Base-by-base conservation (phyloP, 2,797 vertebrate genomes). In the Acanthurus leucopareius region DNA sequence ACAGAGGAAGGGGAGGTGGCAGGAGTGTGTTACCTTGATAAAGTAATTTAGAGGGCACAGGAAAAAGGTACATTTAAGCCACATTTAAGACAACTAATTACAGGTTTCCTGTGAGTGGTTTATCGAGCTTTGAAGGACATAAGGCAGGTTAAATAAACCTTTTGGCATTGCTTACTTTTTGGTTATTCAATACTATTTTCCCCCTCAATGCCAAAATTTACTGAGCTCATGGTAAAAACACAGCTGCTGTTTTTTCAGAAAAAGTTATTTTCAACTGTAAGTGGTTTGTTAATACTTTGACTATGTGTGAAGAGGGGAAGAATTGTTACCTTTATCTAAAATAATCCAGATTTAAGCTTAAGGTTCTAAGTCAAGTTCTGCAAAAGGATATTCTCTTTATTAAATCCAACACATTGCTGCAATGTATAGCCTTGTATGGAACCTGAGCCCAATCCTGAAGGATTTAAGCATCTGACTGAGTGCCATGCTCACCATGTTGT, bases 1-100 rank as follows among this genome's bases (percentile, higher is more conserved):
- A 80, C 22, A 44, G 75, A 80, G 59, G 84, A 70, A 71, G 73
- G 73, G 28, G 77, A 49, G 67, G 49, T 35, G 28, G 58, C 47
- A 77, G 58, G 58, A 75, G 84, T 9, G 56, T 63, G 47, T 61
- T 81, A 82, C 84, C 83, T 89, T 85, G 74, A 84, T 81, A 85
- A 93, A 93, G 91, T 93, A 91, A 78, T 73, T 86, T 89, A 85
- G 86, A 93, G 91, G 92, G 78, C 91, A 67, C 17, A 14, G 38
- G 25, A 71, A 51, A 70, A 73, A 71, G 58, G 61, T 20, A 44
- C 47, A 70, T 56, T 82, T 75, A 75, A 65, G 61, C 51, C 53
- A 79, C 22, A 79, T 79, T 19, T 32, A 32, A 49, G 59, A 80
- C n/a, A 66, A 81, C 73, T 80, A 80, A 81, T 82, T 76, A 72